Conservation (phyloP, 1,140 invertebrate genomes). For the Hycleus phaleratus region DNA sequence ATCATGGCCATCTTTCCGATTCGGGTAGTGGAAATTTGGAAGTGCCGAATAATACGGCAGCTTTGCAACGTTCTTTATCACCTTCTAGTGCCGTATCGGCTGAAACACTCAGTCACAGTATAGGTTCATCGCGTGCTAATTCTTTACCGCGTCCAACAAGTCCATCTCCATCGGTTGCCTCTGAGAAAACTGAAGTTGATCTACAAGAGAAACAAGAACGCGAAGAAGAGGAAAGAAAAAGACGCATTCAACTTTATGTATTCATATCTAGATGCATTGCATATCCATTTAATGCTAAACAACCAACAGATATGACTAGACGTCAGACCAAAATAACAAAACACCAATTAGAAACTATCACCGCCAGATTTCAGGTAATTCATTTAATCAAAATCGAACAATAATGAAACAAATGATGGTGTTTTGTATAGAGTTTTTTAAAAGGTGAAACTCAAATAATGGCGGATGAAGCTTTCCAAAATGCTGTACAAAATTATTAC, state of each 20-base stretch:
- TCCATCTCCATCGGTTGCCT: slow-evolving; percentile 72
- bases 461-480: slow-evolving; percentile 98
- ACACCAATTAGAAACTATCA: slow-evolving; percentile 91
- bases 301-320: slow-evolving; percentile 94
- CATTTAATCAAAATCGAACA: too few relatives aligned
- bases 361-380: slow-evolving; percentile 84
- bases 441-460: slow-evolving; percentile 96
- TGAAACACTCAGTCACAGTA: slow-evolving; percentile 52
- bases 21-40: slow-evolving; percentile 38
- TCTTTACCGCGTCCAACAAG: slow-evolving; percentile 70
- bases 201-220: slow-evolving; percentile 75
- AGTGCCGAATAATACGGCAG: slow-evolving; percentile 43
- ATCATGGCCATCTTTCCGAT: slow-evolving; percentile 28
- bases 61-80: slow-evolving; percentile 46
- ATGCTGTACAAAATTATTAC: slow-evolving; percentile 95
- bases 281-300: slow-evolving; percentile 99
- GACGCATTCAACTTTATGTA: slow-evolving; percentile 92
- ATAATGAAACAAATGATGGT: neutral
- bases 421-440: slow-evolving; percentile 61
- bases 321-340: slow-evolving; percentile 91
- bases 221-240: slow-evolving; percentile 88
- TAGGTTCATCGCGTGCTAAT: slow-evolving; percentile 45
- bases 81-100: slow-evolving; percentile 56
- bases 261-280: slow-evolving; percentile 97
- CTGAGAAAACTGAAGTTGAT: slow-evolving; percentile 66